Base-by-base conservation (phyloP, 2,797 vertebrate species). In the Silurus aristotelis region DNA sequence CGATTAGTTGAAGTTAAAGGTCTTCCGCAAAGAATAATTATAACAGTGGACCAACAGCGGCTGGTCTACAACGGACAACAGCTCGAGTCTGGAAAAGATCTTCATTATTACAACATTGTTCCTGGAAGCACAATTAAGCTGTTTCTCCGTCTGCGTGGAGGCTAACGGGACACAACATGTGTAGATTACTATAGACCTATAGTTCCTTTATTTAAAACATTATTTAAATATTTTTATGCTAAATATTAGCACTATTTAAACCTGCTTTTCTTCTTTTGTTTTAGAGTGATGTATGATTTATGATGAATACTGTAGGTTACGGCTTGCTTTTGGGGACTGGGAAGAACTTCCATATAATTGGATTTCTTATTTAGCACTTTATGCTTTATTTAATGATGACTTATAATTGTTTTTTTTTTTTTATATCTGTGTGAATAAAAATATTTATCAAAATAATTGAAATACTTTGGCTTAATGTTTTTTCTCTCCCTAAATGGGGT, bases 71-170 rank as follows among this genome's bases (percentile, higher is more conserved):
- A 91, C 0, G 66, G 91, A 31, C 52, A 0, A 4, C 89, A 93
- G 85, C 91, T 95, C 88, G 78, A 20, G 0, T 0, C 0, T 0
- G 89, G 38, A 5, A 52, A n/a, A 0, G 89, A 0, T 9, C 90
- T 95, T 68, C 8, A 80, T 0, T 90, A 95, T 70, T 96, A 95
- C 82, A 1, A 3, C 0, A 89, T 95, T n/a, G 0, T 0, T 1
- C 12, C 68, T 0, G 15, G 0, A 4, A 91, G 93, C 89, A 95
- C 91, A 84, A 93, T 95, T 82, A 0, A 78, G 43, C 1, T 94
- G 83, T 61, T 0, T 0, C 46, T 93, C 1, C 92, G 90, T 0
- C 93, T 95, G 46, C 91, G 91, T 89, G 94, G 93, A 86, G 94
- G 94, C 72, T 93, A 82, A 93, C 58, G 80, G 52, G 78, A 80